Evolutionary conservation across 2,113 vertebrate genomes (phyloP), one percentile per base, ranked within the genome.

Genomic region (Myotis yumanensis): DNA sequence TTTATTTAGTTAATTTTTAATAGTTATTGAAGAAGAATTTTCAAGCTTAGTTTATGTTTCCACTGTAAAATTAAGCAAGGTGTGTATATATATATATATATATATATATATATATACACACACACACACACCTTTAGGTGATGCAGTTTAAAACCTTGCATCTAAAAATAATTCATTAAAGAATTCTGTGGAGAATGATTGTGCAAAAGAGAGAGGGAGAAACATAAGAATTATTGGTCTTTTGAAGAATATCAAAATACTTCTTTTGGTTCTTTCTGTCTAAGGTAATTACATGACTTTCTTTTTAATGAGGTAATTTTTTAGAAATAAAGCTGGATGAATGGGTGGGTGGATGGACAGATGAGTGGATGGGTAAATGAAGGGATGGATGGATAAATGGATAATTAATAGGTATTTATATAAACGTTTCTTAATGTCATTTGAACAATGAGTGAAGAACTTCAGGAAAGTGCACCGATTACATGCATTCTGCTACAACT

Each of bases 11-110:
- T 81, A 72, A 73, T 79, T 52, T 52, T 92, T 59, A 87, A 48
- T 69, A 79, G 48, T 66, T 40, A 22, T 46, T 75, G 32, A 91
- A 72, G 57, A 91, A 91, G 51, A 88, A 80, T 54, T 69, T 92
- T 95, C 71, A 64, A 25, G 51, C 62, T 77, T n/a, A 57, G 28
- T 37, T 73, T 52, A 48, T 72, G 18, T 86, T 86, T 75, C 68
- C n/a, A 28, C 85, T 94, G 28, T 87, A 54, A 92, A 79, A 79
- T 84, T 73, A 90, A 91, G 37, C 52, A 68, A 77, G 57, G 9
- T 83, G 0, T 43, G 40, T 23, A 46, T 46, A 54, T 57, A 57
- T 57, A 43, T 18, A 37, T 3, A 4, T 20, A 54, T 54, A 54
- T 20, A 54, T 20, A 54, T 20, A 54, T 3, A 4, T 37, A 57